Evolutionary conservation across 2,888 invertebrate genomes (phyloP).

Genomic region (Cinara cedri): DNA sequence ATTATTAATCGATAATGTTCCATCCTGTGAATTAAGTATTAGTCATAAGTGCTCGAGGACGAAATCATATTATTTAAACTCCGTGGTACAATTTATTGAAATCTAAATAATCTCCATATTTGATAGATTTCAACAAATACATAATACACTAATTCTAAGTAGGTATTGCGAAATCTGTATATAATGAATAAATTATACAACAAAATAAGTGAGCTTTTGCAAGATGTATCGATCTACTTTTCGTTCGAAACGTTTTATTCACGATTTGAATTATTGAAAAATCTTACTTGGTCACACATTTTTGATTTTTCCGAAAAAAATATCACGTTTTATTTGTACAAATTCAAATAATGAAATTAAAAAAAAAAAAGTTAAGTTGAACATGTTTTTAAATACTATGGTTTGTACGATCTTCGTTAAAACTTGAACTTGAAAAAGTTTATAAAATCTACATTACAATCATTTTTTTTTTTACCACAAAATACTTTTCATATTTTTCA

Average conservation of each 20-base stretch:
- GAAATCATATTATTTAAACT: slow-evolving; percentile 3
- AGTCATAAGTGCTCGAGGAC: background rate
- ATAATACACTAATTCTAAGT: background rate
- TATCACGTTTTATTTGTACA: too few species aligned
- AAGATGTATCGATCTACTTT: background rate
- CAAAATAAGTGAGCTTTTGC: slow-evolving; percentile 18
- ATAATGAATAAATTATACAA: slow-evolving; percentile 42
- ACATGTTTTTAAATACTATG: too few species aligned
- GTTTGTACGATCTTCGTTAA: too few species aligned
- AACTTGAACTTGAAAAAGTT: too few species aligned
- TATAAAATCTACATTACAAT: too few species aligned
- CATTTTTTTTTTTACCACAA: too few species aligned
- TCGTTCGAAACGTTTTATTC: slow-evolving; percentile 6
- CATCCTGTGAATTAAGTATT: background rate
- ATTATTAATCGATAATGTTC: background rate
- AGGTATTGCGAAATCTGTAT: background rate
- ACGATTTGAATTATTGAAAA: slow-evolving; percentile 27
- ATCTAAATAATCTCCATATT: slow-evolving; percentile 13
- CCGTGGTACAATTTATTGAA: background rate
- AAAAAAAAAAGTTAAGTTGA: too few species aligned
- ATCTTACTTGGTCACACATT: too few species aligned
- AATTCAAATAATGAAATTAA: too few species aligned
- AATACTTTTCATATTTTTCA: too few species aligned
- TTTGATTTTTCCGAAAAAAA: too few species aligned
- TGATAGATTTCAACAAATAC: slow-evolving; percentile 12